Conservation (phyloP, 2,888 invertebrate species). For the Arctia plantaginis region DNA sequence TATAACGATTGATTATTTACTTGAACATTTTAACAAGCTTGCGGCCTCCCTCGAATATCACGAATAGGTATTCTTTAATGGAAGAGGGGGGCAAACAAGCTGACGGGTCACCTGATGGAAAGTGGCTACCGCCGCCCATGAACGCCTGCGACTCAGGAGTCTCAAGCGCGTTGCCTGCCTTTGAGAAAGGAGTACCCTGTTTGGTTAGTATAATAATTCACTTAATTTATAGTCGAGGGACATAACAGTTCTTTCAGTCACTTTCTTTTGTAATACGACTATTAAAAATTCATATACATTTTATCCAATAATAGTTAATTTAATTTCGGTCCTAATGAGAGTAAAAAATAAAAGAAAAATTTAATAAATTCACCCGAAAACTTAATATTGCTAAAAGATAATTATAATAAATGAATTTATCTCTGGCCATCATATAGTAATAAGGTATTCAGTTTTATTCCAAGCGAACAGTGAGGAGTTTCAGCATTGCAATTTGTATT, state of each 20-base stretch:
- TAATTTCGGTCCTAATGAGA: not conserved
- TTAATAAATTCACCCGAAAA: not conserved
- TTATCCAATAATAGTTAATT: not conserved
- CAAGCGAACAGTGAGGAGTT: not conserved
- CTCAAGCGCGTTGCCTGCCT: too few relatives aligned
- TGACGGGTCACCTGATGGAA: too few relatives aligned
- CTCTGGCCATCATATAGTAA: too few relatives aligned
- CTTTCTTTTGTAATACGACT: not conserved
- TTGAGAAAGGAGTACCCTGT: too few relatives aligned
- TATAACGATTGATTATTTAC: not conserved
- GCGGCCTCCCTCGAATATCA: not conserved
- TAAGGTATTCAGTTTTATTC: not conserved
- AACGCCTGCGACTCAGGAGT: too few relatives aligned
- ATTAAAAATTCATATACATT: not conserved
- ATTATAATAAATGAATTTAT: too few relatives aligned
- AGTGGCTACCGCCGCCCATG: too few relatives aligned
- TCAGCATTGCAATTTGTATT: not conserved
- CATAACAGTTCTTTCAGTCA: not conserved
- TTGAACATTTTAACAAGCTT: not conserved
- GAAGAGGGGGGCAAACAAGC: too few relatives aligned
- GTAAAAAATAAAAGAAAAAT: not conserved
- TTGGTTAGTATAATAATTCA: too few relatives aligned
- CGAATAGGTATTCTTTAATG: too few relatives aligned
- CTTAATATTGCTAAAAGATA: not conserved
- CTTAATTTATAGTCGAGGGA: too few relatives aligned